phyloP scores from a whole-genome alignment of 2,797 vertebrate genomes.

The Tapirus indicus region DNA sequence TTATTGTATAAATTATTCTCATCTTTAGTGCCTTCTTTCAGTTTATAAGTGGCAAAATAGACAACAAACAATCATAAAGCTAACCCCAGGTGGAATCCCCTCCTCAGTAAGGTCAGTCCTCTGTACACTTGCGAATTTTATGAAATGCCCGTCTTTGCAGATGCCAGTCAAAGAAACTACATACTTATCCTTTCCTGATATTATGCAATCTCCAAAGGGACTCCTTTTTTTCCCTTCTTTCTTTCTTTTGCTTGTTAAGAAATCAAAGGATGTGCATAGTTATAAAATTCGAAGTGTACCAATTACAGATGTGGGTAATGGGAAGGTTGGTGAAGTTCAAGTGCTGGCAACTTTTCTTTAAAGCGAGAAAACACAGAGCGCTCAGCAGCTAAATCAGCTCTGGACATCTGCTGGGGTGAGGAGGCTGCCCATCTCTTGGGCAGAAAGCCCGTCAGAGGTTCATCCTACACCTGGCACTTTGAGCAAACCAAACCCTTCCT shows the following conservation, averaged over 20 bases:
- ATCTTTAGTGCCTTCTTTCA: slow-evolving; percentile 93
- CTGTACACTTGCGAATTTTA: slow-evolving; percentile 73
- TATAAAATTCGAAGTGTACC: slow-evolving; percentile 89
- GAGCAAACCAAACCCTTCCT: slow-evolving; percentile 84
- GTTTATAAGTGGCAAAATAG: slow-evolving; percentile 96
- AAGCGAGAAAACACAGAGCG: slow-evolving; percentile 88
- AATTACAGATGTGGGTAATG: slow-evolving; percentile 89
- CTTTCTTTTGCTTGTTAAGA: slow-evolving; percentile 81
- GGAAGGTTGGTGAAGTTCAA: slow-evolving; percentile 87
- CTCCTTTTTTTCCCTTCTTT: slow-evolving; percentile 78
- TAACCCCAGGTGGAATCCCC: slow-evolving; percentile 87
- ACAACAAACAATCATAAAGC: slow-evolving; percentile 88
- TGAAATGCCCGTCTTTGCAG: slow-evolving; percentile 84
- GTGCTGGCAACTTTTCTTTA: slow-evolving; percentile 89
- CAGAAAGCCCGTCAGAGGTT: slow-evolving; percentile 84
- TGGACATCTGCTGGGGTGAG: slow-evolving; percentile 85
- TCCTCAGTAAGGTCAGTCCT: slow-evolving; percentile 86
- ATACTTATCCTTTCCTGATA: slow-evolving; percentile 80
- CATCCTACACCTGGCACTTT: slow-evolving; percentile 85
- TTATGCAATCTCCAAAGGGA: slow-evolving; percentile 78
- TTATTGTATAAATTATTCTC: slow-evolving; percentile 93
- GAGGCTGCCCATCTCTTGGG: slow-evolving; percentile 83
- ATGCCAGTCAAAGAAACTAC: slow-evolving; percentile 79
- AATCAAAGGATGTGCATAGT: slow-evolving; percentile 92
- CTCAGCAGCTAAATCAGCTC: slow-evolving; percentile 87